Evolutionary conservation across 2,888 invertebrate genomes (phyloP).

Genomic region (Chalcosyrphus nemorum): DNA sequence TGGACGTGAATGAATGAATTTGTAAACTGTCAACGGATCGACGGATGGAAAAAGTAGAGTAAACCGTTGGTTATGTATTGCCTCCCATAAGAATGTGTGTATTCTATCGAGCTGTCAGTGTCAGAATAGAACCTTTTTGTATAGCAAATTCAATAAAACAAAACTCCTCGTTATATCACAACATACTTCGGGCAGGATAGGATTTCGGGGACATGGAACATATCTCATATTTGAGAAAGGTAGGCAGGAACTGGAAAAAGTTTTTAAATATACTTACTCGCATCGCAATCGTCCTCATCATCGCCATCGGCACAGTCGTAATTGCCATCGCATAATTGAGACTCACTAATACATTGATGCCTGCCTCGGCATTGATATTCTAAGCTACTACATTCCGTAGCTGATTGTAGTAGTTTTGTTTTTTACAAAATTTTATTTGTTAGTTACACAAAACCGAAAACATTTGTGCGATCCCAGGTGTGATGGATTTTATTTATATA

Average conservation of each 20-base stretch:
- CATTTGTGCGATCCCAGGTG: constrained; percentile 68
- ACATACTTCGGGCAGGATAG: not conserved
- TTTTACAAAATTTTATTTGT: constrained; percentile 67
- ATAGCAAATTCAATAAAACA: constrained; percentile 5
- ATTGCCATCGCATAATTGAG: constrained; percentile 80
- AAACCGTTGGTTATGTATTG: no score
- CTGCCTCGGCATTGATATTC: constrained; percentile 80
- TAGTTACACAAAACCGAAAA: constrained; percentile 59
- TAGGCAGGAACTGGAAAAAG: no score
- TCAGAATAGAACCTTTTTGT: no score
- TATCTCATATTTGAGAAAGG: not conserved
- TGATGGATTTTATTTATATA: constrained; percentile 64
- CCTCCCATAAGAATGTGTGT: no score
- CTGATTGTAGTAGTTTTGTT: no score
- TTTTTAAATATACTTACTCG: constrained; percentile 77
- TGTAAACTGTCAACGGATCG: no score
- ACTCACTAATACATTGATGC: constrained; percentile 79
- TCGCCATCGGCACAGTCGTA: constrained; percentile 80
- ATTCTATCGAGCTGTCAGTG: no score
- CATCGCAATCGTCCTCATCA: constrained; percentile 81
- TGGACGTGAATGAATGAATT: no score
- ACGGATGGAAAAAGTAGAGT: no score
- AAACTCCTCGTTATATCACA: not conserved
- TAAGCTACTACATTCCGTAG: constrained; percentile 79
- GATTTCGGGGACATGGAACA: not conserved